Evolutionary conservation across 2,113 vertebrate species (phyloP), one percentile per base, ranked within the genome.

Genomic region (Sardina pilchardus): DNA sequence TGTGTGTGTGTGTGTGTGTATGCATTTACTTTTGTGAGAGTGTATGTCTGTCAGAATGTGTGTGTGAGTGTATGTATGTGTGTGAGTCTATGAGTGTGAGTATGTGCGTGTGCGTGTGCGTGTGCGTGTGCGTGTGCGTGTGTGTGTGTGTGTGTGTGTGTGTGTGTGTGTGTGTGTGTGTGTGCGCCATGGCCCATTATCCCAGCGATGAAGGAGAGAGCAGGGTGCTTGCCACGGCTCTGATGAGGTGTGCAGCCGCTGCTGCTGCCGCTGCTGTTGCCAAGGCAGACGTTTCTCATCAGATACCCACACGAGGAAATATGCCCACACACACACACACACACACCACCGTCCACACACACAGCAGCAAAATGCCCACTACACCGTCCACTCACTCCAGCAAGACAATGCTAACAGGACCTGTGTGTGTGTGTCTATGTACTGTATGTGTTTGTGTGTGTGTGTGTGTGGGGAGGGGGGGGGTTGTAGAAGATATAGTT

Each of bases 161-260:
- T 17, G 17, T 53, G 50, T 53, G 14, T 17, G 4, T 53, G 50
- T 19, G 14, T 53, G 50, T 53, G 50, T 53, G 59, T 80, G 90
- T 85, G 83, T 56, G 89, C 86, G 48, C 91, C 92, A 91, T 48
- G 88, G 91, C 59, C 93, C 90, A 95, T 94, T 93, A 93, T 93
- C 89, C 91, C 90, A 87, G 88, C 92, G 91, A 92, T 91, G 89
- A 90, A 93, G 92, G 88, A 87, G 90, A 93, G 93, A 90, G 87
- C 44, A 9, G 63, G 81, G 50, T 42, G 80, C 83, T 71, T 81
- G 36, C 83, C 21, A n/a, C 44, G 39, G 45, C 82, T 24, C n/a
- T 81, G 75, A 87, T 91, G 87, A 86, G 90, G 48, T 50, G 83
- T 83, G 81, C 36, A 89, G 82, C 78, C 81, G 84, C 85, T 85